Evolutionary conservation across 2,888 invertebrate genomes (phyloP).

Genomic region (Bruchidius siliquastri): DNA sequence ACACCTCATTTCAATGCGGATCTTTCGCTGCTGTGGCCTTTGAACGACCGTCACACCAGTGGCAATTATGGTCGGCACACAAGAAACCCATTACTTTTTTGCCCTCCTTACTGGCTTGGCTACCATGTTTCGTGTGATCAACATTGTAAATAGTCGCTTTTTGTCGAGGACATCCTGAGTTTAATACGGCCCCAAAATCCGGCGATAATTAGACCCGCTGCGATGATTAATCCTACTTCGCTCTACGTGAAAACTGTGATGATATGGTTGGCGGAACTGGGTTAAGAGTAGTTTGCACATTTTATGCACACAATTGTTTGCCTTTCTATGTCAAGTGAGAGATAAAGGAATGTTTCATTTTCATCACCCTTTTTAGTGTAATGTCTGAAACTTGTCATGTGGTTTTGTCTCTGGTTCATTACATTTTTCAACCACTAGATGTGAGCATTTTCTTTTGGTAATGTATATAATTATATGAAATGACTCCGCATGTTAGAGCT

Average conservation of each 20-base stretch:
- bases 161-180: background rate
- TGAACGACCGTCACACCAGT: slow-evolving; percentile 7
- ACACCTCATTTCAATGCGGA: background rate
- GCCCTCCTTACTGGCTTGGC: slow-evolving; percentile 8
- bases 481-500: too few species aligned
- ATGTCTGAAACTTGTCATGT: too few species aligned
- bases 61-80: slow-evolving; percentile 17
- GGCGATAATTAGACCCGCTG: background rate
- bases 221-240: slow-evolving; percentile 1
- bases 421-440: too few species aligned
- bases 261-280: background rate
- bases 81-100: slow-evolving; percentile 23
- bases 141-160: slow-evolving; percentile 19
- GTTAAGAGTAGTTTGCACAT: background rate
- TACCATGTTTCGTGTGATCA: slow-evolving; percentile 19
- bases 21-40: background rate
- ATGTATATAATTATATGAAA: too few species aligned
- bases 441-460: too few species aligned
- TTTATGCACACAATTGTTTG: too few species aligned
- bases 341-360: too few species aligned
- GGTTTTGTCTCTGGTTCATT: too few species aligned
- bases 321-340: too few species aligned
- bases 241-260: background rate
- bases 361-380: too few species aligned
- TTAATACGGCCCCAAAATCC: background rate